A percentile compares a stretch with the other conserved stretches of the same genome.
Evolutionary conservation across 2,113 vertebrate genomes (phyloP).

Genomic region (Chaetodon trifascialis): DNA sequence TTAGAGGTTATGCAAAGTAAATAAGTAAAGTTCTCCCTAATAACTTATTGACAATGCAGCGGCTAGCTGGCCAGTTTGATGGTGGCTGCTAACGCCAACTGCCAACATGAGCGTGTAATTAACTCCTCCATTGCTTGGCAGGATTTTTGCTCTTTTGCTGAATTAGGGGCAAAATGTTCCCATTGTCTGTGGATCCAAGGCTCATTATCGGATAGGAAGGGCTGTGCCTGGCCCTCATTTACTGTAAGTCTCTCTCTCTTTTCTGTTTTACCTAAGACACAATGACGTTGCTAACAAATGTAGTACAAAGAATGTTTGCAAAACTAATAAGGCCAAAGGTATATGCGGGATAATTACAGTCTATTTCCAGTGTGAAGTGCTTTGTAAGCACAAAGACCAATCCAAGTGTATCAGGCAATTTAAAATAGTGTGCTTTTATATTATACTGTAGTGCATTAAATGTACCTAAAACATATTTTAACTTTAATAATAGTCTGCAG

Average conservation of each 20-base stretch:
- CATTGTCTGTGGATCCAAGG: conserved; percentile 38
- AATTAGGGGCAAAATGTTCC: conserved; percentile 31
- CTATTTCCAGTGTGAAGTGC: conserved; percentile 1
- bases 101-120: conserved; percentile 35
- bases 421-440: background rate
- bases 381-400: conserved; percentile 17
- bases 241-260: background rate
- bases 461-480: background rate
- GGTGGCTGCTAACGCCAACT: conserved; percentile 20
- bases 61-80: background rate
- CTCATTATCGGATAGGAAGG: conserved; percentile 37
- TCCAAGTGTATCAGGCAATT: background rate
- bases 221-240: background rate
- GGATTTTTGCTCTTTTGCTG: conserved; percentile 32
- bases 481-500: background rate
- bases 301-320: conserved; percentile 22
- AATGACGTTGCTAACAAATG: conserved; percentile 12
- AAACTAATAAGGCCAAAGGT: conserved; percentile 23
- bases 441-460: too few relatives aligned
- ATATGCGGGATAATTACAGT: conserved; percentile 1
- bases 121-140: conserved; percentile 7
- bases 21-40: background rate
- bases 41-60: background rate
- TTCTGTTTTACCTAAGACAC: conserved; percentile 1
- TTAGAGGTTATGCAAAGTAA: background rate